Percentiles rank a stretch among this genome's conserved stretches.
These are phyloP conservation scores for Morone chrysops DNA, from an alignment of 2,113 vertebrate species.

Conservation along the genomic window DNA sequence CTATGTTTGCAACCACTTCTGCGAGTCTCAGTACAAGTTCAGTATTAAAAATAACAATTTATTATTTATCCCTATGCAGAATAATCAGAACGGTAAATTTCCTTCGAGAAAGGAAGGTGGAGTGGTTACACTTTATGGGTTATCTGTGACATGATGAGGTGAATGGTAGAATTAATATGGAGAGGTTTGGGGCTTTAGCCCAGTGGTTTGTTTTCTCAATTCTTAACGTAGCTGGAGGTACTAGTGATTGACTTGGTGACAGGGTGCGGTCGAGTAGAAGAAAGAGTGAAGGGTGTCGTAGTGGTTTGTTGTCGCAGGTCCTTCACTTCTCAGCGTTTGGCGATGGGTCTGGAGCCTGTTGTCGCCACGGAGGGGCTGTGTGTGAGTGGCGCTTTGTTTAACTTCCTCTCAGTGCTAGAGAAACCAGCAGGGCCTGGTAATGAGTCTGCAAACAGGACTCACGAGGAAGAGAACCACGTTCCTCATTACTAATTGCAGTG, in stretches of 20 bases:
- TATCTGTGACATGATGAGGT: slow-evolving; percentile 20
- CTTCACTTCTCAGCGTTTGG: slow-evolving; percentile 79
- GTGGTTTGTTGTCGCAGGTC: slow-evolving; percentile 80
- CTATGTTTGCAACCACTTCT: slow-evolving; percentile 25
- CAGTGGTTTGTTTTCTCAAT: slow-evolving; percentile 65
- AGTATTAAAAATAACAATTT: background rate
- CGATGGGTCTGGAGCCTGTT: slow-evolving; percentile 74
- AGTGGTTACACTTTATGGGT: background rate
- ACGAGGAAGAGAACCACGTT: slow-evolving; percentile 60
- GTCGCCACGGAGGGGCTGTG: slow-evolving; percentile 72
- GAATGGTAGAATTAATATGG: slow-evolving; percentile 44
- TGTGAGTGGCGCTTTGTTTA: slow-evolving; percentile 84
- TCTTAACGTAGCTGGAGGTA: slow-evolving; percentile 46
- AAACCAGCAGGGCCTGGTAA: slow-evolving; percentile 84
- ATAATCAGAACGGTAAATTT: slow-evolving; percentile 25
- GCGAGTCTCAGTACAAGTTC: slow-evolving; percentile 3
- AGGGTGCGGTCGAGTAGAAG: slow-evolving; percentile 67
- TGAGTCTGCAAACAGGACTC: slow-evolving; percentile 85
- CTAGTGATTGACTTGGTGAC: slow-evolving; percentile 63
- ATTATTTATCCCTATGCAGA: background rate
- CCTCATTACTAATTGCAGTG: slow-evolving; percentile 75
- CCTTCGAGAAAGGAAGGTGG: background rate
- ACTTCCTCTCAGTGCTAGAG: slow-evolving; percentile 84
- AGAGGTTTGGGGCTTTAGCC: slow-evolving; percentile 46
- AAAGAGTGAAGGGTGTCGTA: slow-evolving; percentile 75